Conservation (phyloP, 2,113 vertebrate species). For the Athene cunicularia region DNA sequence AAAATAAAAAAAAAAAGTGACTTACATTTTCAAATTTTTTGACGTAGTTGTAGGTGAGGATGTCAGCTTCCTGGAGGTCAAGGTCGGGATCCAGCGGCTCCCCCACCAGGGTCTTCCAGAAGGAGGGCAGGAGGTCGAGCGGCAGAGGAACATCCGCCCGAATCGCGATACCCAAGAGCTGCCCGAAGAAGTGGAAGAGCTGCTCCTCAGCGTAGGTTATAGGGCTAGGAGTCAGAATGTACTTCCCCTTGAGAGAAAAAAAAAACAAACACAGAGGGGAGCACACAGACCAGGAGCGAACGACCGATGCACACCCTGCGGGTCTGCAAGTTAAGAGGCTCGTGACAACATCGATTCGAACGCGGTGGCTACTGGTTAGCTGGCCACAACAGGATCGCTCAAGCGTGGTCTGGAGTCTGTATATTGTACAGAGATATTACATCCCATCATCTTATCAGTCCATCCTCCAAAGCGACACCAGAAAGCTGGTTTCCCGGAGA, state of each 20-base stretch:
- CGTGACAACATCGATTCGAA: background rate
- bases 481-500: accelerated
- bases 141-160: conserved; percentile 94
- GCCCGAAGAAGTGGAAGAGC: conserved; percentile 94
- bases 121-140: conserved; percentile 91
- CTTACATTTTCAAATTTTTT: conserved; percentile 93
- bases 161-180: conserved; percentile 93
- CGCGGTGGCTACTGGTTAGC: accelerated
- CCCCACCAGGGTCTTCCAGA: conserved; percentile 95
- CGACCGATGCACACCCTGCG: accelerated
- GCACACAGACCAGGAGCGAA: background rate
- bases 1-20: background rate
- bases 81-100: conserved; percentile 86
- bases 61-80: conserved; percentile 94
- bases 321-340: background rate
- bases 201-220: conserved; percentile 96
- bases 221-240: conserved; percentile 90
- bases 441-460: background rate
- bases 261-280: background rate
- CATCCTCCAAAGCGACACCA: background rate
- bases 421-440: accelerated
- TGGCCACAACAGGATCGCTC: background rate
- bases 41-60: conserved; percentile 94
- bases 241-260: conserved; percentile 83
- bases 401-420: background rate